Percentiles rank a stretch among this genome's conserved stretches.
These are phyloP conservation scores for Virgularia gustaviana DNA, from an alignment of 92 coral and sea anemone species.

Conservation along the genomic window DNA sequence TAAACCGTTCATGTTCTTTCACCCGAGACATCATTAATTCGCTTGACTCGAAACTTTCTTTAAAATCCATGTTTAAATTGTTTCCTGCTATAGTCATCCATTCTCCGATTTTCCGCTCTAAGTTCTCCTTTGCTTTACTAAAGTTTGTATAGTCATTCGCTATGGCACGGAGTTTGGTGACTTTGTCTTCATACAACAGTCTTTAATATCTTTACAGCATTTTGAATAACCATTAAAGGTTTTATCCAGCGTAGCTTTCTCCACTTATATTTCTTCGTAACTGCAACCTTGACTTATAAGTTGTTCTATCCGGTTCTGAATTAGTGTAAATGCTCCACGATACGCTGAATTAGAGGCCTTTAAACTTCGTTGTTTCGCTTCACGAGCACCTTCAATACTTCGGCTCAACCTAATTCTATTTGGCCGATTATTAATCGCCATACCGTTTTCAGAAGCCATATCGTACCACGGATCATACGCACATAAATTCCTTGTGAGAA, in stretches of 20 bases:
- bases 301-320: conserved; percentile 5
- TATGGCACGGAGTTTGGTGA: neutral
- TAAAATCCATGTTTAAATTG: neutral
- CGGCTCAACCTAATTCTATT: conserved; percentile 3
- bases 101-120: conserved; percentile 6
- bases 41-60: conserved; percentile 6
- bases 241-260: conserved; percentile 10
- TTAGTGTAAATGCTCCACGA: conserved; percentile 7
- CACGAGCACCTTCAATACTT: conserved; percentile 7
- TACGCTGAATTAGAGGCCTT: conserved; percentile 5
- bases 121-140: neutral
- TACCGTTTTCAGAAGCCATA: conserved; percentile 6
- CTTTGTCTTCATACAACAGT: conserved; percentile 9
- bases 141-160: neutral
- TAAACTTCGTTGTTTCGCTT: conserved; percentile 5
- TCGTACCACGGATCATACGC: no score
- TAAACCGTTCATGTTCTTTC: conserved; percentile 11
- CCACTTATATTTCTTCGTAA: conserved; percentile 1
- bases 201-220: conserved; percentile 3
- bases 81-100: neutral
- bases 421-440: conserved; percentile 8
- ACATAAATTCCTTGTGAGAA: conserved; percentile 10
- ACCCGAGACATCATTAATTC: conserved; percentile 7
- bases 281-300: neutral
- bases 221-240: conserved; percentile 3